A percentile compares a stretch with the other conserved stretches of the same genome.
Conservation (phyloP, 2,888 invertebrate species). For the Notodonta dromedarius region DNA sequence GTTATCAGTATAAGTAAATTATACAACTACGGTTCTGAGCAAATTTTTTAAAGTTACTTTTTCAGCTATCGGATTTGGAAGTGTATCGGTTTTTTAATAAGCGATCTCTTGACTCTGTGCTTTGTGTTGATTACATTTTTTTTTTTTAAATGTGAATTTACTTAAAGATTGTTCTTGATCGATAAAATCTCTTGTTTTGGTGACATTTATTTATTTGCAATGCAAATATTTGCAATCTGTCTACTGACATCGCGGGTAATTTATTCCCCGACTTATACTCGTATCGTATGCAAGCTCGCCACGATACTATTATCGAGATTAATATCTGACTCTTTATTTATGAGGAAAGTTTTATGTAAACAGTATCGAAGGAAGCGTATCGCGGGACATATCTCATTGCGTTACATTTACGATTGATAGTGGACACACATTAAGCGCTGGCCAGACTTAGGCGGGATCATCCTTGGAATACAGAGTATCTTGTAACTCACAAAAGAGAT, state of each 20-base stretch:
- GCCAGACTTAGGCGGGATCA: neutral
- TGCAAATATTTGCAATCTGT: neutral
- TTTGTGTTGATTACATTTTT: too few species aligned
- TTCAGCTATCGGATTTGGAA: too few species aligned
- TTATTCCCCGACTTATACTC: neutral
- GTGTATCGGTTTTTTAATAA: too few species aligned
- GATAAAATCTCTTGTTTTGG: too few species aligned
- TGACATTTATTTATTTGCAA: too few species aligned
- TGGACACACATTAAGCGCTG: neutral
- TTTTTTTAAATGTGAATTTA: too few species aligned
- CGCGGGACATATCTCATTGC: constrained; percentile 18
- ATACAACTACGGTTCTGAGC: too few species aligned
- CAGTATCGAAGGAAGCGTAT: constrained; percentile 19
- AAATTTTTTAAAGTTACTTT: too few species aligned
- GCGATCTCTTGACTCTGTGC: too few species aligned
- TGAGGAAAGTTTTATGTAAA: constrained; percentile 29
- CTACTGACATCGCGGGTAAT: neutral
- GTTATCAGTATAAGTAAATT: too few species aligned
- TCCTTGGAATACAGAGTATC: neutral
- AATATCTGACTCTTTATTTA: constrained; percentile 24
- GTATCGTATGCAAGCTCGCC: constrained; percentile 11
- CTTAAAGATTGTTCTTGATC: too few species aligned
- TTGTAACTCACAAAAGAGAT: too few species aligned
- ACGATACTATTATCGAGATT: constrained; percentile 29
- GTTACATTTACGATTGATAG: constrained; percentile 23